Conservation (phyloP, 2,113 vertebrate species). For the Malaclemys terrapin region DNA sequence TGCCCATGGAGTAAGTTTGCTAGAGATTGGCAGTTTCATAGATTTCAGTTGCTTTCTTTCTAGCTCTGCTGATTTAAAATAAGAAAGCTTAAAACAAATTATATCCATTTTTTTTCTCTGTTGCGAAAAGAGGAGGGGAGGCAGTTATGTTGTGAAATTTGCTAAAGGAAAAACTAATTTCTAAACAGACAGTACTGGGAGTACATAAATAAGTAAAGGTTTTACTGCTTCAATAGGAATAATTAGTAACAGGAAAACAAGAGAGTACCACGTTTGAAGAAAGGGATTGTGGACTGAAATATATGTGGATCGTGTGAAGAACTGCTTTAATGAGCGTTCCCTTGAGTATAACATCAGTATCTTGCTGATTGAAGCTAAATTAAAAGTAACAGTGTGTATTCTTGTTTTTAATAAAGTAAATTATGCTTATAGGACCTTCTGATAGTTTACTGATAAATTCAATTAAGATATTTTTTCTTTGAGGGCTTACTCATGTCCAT, state of each 20-base stretch:
- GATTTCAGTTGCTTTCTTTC: not conserved
- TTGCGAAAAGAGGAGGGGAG: conserved; percentile 2
- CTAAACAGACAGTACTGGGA: not conserved
- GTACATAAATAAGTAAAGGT: conserved; percentile 29
- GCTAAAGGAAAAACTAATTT: conserved; percentile 56
- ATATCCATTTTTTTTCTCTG: not conserved
- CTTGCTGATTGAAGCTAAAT: conserved; percentile 47
- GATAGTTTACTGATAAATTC: conserved; percentile 32
- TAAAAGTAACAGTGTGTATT: conserved; percentile 43
- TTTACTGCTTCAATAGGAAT: conserved; percentile 24
- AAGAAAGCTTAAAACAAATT: conserved; percentile 21
- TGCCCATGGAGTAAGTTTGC: conserved; percentile 30
- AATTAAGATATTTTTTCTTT: conserved; percentile 17
- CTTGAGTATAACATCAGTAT: conserved; percentile 35
- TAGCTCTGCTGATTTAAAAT: conserved; percentile 12
- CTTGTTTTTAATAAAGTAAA: conserved; percentile 48
- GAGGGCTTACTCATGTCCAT: no score
- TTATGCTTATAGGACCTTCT: conserved; percentile 35
- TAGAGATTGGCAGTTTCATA: conserved; percentile 44
- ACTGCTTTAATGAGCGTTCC: conserved; percentile 47
- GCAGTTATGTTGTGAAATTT: conserved; percentile 21
- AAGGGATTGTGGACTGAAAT: conserved; percentile 30
- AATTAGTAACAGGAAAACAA: conserved; percentile 49
- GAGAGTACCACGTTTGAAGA: not conserved
- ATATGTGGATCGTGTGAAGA: conserved; percentile 51